Conservation (phyloP, 2,797 vertebrate genomes). For the Dendrocincla fuliginosa region DNA sequence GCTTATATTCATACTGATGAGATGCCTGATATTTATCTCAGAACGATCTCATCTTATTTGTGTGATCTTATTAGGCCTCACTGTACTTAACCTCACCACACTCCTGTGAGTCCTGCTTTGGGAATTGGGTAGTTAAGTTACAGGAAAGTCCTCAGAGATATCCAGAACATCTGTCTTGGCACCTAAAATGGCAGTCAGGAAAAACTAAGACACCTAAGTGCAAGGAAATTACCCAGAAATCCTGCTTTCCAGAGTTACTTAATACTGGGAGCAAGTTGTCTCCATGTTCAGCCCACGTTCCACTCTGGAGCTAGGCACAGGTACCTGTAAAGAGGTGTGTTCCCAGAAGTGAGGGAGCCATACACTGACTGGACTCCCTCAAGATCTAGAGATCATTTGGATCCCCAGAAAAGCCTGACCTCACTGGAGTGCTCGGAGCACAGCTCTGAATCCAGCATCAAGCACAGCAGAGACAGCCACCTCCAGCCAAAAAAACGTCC, state of each 20-base stretch:
- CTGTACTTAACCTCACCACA: background rate
- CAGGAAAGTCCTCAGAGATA: background rate
- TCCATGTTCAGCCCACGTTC: background rate
- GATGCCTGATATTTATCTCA: background rate
- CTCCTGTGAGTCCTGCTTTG: background rate
- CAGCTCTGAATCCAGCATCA: background rate
- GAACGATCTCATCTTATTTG: background rate
- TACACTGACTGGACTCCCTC: background rate
- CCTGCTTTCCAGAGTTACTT: background rate
- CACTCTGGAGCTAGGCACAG: background rate
- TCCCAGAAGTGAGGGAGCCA: background rate
- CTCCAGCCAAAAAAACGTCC: background rate
- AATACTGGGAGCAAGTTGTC: background rate
- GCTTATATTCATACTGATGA: background rate
- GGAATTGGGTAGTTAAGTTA: background rate
- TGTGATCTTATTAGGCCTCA: background rate
- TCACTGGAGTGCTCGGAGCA: background rate
- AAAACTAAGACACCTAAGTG: background rate
- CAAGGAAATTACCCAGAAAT: background rate
- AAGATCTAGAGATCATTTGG: background rate
- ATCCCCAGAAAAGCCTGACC: background rate
- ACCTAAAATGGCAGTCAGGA: background rate
- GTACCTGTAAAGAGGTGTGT: background rate
- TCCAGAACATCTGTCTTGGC: background rate
- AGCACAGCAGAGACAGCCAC: background rate